These are phyloP conservation scores for Panthera tigris DNA, from an alignment of 2,113 vertebrate species.

Conservation along the genomic window DNA sequence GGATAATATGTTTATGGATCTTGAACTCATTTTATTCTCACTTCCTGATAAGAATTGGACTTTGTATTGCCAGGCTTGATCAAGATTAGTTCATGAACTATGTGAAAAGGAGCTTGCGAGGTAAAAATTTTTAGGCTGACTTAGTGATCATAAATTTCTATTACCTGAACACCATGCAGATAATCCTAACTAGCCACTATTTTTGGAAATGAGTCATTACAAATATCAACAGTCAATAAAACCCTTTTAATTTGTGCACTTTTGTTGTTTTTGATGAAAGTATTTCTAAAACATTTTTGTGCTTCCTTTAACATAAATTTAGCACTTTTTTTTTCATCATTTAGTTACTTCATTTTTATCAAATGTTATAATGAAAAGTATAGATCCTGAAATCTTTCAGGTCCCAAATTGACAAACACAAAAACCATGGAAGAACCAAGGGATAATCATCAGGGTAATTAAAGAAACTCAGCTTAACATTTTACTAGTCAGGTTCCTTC, in stretches of 20 bases:
- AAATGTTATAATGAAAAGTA: neutral
- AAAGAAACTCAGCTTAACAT: neutral
- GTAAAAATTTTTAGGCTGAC: neutral
- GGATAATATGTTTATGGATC: neutral
- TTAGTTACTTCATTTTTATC: neutral
- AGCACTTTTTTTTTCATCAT: neutral
- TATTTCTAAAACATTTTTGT: conserved; percentile 21
- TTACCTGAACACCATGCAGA: neutral
- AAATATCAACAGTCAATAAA: neutral
- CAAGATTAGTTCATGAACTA: neutral
- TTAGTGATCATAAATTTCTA: neutral
- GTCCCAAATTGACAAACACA: neutral
- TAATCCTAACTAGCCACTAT: neutral
- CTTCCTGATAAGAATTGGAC: neutral
- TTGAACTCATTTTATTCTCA: neutral
- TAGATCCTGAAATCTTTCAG: neutral
- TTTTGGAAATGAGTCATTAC: neutral
- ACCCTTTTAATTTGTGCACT: neutral
- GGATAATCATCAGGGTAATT: neutral
- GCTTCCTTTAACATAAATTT: neutral
- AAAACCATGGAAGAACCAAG: neutral
- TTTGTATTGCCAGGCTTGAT: neutral
- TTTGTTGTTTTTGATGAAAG: neutral
- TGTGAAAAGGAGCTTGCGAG: neutral
- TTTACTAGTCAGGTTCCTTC: neutral